These are phyloP conservation scores for Trichoplax adhaerens DNA, from an alignment of 37 sponge, comb jelly and placozoan genomes.

Conservation along the genomic window DNA sequence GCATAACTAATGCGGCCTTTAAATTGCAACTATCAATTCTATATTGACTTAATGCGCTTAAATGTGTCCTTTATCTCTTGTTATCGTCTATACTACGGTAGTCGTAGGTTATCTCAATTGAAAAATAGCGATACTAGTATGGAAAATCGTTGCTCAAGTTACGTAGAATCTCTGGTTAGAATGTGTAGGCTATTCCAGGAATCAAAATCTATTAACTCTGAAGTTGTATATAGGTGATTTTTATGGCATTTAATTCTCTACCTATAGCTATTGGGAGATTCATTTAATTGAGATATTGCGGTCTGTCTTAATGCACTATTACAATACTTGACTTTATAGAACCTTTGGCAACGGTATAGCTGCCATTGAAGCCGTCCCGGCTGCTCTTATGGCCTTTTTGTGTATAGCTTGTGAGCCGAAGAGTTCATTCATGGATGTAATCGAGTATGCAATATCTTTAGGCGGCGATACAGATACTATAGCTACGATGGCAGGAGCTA, in stretches of 20 bases:
- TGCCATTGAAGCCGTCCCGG: constrained; percentile 40
- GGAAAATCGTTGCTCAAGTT: too few relatives aligned
- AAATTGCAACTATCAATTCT: too few relatives aligned
- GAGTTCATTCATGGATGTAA: constrained; percentile 23
- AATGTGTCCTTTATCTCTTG: too few relatives aligned
- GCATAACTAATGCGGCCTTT: too few relatives aligned
- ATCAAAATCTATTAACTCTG: too few relatives aligned
- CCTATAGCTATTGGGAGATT: constrained; percentile 15
- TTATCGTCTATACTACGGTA: too few relatives aligned
- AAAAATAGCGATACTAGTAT: too few relatives aligned
- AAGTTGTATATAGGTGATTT: too few relatives aligned
- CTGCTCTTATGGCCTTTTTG: constrained; percentile 59
- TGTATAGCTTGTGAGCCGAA: constrained; percentile 2
- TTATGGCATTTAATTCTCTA: not conserved
- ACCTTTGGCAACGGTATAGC: not conserved
- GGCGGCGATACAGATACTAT: constrained; percentile 79
- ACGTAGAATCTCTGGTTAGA: too few relatives aligned
- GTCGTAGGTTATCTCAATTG: too few relatives aligned
- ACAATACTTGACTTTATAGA: not conserved
- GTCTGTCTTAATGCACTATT: constrained; percentile 23
- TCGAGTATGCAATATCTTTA: constrained; percentile 50
- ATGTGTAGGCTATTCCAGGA: too few relatives aligned
- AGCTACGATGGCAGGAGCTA: constrained; percentile 68
- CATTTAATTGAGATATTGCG: constrained; percentile 7
- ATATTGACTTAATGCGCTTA: too few relatives aligned